Evolutionary conservation across 1,140 invertebrate species (phyloP).

Genomic region (Phocides pigmalion): DNA sequence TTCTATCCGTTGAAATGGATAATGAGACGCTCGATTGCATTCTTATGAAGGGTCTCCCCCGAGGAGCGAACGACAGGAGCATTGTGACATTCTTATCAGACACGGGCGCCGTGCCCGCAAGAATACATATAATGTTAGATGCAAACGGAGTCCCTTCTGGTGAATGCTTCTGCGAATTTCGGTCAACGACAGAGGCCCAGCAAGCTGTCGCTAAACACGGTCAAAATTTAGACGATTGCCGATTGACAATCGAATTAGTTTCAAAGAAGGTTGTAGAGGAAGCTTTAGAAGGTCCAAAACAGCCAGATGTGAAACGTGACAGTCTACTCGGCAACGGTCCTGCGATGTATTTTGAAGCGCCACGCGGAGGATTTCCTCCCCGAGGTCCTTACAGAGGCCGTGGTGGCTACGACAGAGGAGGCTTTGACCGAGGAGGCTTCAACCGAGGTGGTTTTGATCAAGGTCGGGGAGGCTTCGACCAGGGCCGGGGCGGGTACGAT

Average conservation of each 20-base stretch:
- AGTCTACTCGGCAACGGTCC: conserved; percentile 46
- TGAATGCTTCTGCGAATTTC: conserved; percentile 94
- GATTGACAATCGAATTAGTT: conserved; percentile 88
- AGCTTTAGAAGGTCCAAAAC: conserved; percentile 67
- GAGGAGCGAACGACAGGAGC: conserved; percentile 89
- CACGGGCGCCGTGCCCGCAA: conserved; percentile 88
- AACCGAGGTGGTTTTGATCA: conserved; percentile 55
- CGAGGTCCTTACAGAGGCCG: conserved; percentile 32
- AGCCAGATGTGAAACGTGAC: conserved; percentile 31
- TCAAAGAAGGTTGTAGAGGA: conserved; percentile 81
- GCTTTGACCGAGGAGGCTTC: conserved; percentile 54
- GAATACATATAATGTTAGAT: conserved; percentile 91
- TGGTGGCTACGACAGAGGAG: conserved; percentile 62
- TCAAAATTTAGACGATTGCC: conserved; percentile 86
- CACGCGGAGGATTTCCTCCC: conserved; percentile 44
- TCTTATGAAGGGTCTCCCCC: conserved; percentile 90
- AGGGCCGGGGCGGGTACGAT: conserved; percentile 47
- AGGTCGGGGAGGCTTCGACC: conserved; percentile 50
- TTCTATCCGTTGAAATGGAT: conserved; percentile 50
- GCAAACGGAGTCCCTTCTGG: conserved; percentile 88
- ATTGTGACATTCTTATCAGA: conserved; percentile 92
- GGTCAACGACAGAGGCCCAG: conserved; percentile 87
- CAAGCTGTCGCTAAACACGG: conserved; percentile 89
- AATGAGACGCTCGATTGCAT: conserved; percentile 85
- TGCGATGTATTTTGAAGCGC: conserved; percentile 51